Evolutionary conservation across 2,113 vertebrate genomes (phyloP).

Genomic region (Pachyramphus minor): DNA sequence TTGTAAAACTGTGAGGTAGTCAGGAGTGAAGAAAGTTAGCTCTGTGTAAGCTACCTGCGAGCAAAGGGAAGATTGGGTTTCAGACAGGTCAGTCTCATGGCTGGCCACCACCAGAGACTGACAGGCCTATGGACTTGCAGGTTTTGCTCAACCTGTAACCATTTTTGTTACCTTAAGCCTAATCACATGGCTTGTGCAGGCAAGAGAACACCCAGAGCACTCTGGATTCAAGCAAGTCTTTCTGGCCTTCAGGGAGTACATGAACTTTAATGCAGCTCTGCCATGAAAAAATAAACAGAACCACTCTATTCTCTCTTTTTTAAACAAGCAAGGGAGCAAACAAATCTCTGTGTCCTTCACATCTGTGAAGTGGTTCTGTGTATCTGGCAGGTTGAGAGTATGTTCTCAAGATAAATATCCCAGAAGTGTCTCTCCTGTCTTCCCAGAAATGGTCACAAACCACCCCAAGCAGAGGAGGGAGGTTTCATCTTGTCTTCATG

Average conservation of each 20-base stretch:
- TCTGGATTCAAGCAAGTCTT: neutral
- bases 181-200: neutral
- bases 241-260: neutral
- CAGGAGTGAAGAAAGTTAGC: neutral
- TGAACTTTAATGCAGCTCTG: neutral
- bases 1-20: neutral
- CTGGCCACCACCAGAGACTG: neutral
- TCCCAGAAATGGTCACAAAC: neutral
- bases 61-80: neutral
- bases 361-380: neutral
- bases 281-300: conserved; percentile 16
- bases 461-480: neutral
- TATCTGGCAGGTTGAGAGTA: neutral
- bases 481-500: neutral
- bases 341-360: neutral
- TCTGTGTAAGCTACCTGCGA: neutral
- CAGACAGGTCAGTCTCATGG: neutral
- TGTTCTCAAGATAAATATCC: neutral
- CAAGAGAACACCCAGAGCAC: neutral
- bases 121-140: neutral
- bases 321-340: neutral
- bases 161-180: neutral
- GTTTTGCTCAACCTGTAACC: neutral
- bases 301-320: neutral
- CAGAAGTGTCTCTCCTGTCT: neutral